Conservation (phyloP, 64 coral and sea anemone species). For the Porites lutea region DNA sequence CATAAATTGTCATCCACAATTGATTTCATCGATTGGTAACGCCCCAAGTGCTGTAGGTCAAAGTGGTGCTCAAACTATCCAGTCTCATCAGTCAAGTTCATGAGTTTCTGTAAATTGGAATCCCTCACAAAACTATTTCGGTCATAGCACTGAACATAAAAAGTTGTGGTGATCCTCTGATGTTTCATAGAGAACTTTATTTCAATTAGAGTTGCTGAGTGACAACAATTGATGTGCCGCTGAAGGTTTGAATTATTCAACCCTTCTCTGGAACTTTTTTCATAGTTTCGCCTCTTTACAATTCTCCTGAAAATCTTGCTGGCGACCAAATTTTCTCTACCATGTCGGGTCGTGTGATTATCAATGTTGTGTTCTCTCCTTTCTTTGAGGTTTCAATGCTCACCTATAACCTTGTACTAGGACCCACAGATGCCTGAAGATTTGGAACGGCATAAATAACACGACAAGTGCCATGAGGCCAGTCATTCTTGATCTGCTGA, state of each 20-base stretch:
- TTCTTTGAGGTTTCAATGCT: constrained; percentile 6
- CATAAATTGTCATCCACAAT: too few species aligned
- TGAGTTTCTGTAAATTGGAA: constrained; percentile 38
- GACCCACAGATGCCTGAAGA: constrained; percentile 41
- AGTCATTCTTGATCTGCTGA: constrained; percentile 55
- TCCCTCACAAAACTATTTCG: constrained; percentile 44
- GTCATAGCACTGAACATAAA: constrained; percentile 60
- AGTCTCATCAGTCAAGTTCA: constrained; percentile 7
- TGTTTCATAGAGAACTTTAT: constrained; percentile 32
- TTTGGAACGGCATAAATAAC: constrained; percentile 61
- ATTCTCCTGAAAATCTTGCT: constrained; percentile 27
- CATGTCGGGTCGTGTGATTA: not conserved
- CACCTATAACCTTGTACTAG: constrained; percentile 29
- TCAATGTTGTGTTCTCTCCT: constrained; percentile 8
- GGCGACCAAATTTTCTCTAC: constrained; percentile 24
- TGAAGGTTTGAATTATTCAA: not conserved
- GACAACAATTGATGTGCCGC: constrained; percentile 26
- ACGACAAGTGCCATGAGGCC: constrained; percentile 38
- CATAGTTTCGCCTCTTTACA: constrained; percentile 15
- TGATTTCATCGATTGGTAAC: too few species aligned
- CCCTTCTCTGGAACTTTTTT: constrained; percentile 20
- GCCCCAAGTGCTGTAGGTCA: too few species aligned
- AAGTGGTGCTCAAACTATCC: too few species aligned
- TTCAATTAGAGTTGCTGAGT: constrained; percentile 18
- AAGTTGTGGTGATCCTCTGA: constrained; percentile 5